Conservation (phyloP, 2,888 invertebrate genomes). For the Tryphoninae sp. region DNA sequence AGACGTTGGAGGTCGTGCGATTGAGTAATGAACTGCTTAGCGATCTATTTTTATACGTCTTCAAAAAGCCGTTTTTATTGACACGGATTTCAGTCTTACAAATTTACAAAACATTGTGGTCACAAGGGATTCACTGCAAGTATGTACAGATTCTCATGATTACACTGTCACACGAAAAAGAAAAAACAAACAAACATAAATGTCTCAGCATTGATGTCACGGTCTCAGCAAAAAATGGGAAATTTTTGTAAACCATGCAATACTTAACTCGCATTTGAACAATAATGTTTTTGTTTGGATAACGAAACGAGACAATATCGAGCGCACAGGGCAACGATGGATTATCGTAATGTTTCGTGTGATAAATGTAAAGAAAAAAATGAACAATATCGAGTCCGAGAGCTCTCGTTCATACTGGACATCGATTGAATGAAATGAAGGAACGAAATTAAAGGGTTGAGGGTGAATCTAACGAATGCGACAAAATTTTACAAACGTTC, state of each 20-base stretch:
- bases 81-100: constrained; percentile 70
- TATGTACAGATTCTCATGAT: constrained; percentile 66
- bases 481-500: constrained; percentile 21
- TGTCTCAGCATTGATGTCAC: neutral
- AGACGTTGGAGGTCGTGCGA: constrained; percentile 43
- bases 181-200: constrained; percentile 7
- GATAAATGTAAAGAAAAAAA: constrained; percentile 15
- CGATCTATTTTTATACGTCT: constrained; percentile 57
- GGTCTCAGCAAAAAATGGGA: constrained; percentile 11
- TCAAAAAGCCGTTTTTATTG: constrained; percentile 70
- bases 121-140: constrained; percentile 66
- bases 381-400: neutral
- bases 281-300: constrained; percentile 23
- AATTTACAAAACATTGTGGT: constrained; percentile 69
- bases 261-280: neutral
- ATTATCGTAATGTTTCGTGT: constrained; percentile 31
- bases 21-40: constrained; percentile 50
- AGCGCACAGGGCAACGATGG: constrained; percentile 21
- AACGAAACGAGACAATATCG: constrained; percentile 32
- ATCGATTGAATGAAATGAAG: constrained; percentile 13
- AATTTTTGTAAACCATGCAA: neutral
- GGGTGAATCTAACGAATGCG: neutral
- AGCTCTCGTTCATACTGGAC: neutral
- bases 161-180: constrained; percentile 38
- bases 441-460: neutral